Evolutionary conservation across 2,888 invertebrate genomes (phyloP).

Genomic region (Caenorhabditis afra): DNA sequence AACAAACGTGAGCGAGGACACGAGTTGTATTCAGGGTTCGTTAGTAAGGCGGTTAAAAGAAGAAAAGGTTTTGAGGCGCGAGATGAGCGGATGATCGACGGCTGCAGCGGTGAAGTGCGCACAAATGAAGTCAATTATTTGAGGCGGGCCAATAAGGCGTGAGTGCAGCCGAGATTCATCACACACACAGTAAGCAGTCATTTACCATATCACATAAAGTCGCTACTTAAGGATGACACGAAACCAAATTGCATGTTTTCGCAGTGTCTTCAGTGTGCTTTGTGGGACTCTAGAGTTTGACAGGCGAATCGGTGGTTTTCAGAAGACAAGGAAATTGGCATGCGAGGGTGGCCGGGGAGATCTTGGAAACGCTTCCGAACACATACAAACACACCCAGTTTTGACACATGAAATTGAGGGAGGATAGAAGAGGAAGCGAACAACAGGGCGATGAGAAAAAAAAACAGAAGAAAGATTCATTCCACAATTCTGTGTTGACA

Average conservation of each 20-base stretch:
- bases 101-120: slow-evolving; percentile 33
- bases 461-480: slow-evolving; percentile 29
- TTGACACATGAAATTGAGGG: slow-evolving; percentile 49
- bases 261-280: slow-evolving; percentile 12
- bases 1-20: not conserved
- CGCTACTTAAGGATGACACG: too few species aligned
- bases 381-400: slow-evolving; percentile 15
- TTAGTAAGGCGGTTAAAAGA: slow-evolving; percentile 1
- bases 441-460: slow-evolving; percentile 30
- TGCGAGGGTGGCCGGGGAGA: slow-evolving; percentile 15
- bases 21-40: slow-evolving; percentile 14
- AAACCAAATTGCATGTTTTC: slow-evolving; percentile 35
- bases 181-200: slow-evolving; percentile 7
- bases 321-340: slow-evolving; percentile 30
- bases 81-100: slow-evolving; percentile 29
- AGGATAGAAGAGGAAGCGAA: slow-evolving; percentile 18
- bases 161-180: not conserved
- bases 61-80: slow-evolving; percentile 13
- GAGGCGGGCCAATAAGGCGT: slow-evolving; percentile 4
- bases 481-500: slow-evolving; percentile 40
- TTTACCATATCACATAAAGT: slow-evolving; percentile 1
- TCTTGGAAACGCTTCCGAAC: not conserved
- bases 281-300: not conserved
- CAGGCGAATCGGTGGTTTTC: not conserved
- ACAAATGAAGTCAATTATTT: slow-evolving; percentile 56